phyloP scores from a whole-genome alignment of 2,797 vertebrate genomes.

The Eidolon dupreanum region DNA sequence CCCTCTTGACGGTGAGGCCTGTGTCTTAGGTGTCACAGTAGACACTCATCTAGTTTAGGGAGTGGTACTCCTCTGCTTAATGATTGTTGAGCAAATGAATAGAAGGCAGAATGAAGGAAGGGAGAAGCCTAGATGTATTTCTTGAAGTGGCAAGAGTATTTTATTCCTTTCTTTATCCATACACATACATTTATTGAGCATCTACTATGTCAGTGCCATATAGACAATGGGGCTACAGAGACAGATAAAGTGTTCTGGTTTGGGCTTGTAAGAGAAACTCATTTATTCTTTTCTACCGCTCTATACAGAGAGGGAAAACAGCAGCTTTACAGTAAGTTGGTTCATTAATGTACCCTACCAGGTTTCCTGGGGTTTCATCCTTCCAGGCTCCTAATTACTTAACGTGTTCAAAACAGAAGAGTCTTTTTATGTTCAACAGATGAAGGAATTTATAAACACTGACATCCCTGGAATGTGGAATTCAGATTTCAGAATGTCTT shows the following conservation, averaged over 20 bases:
- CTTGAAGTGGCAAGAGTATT: not conserved
- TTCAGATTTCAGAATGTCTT: not conserved
- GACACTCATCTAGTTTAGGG: not conserved
- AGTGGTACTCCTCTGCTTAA: not conserved
- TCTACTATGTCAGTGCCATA: too few relatives aligned
- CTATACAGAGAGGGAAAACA: not conserved
- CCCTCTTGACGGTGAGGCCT: not conserved
- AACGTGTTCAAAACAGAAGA: not conserved
- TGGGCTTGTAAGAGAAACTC: not conserved
- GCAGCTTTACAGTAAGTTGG: not conserved
- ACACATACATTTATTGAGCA: not conserved
- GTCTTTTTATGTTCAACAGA: not conserved
- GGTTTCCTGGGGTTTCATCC: not conserved
- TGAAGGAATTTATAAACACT: not conserved
- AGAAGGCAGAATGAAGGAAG: not conserved
- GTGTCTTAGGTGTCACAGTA: not conserved
- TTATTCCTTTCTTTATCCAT: not conserved
- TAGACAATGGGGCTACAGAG: not conserved
- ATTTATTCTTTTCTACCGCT: not conserved
- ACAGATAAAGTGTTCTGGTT: not conserved
- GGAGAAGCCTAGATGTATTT: not conserved
- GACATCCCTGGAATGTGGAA: not conserved
- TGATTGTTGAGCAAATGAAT: not conserved
- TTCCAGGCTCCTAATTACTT: not conserved
- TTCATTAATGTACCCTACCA: not conserved